Evolutionary conservation across 2,888 invertebrate species (phyloP).

Genomic region (Dyspetes luteomarginatus): DNA sequence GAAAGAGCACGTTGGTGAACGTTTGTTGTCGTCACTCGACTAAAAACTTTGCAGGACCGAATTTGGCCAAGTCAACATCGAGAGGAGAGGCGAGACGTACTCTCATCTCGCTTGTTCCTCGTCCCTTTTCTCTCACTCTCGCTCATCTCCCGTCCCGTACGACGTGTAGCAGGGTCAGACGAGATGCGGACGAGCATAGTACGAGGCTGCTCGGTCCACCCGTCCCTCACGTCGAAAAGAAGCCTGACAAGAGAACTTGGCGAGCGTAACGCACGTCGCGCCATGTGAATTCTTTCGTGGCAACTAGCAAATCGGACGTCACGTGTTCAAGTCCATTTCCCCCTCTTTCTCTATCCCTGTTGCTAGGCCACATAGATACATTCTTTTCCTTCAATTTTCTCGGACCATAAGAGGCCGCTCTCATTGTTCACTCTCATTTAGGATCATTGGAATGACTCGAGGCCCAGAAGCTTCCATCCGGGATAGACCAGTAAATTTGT

Average conservation of each 20-base stretch:
- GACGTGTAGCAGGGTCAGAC: no score
- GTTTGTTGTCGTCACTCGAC: constrained; percentile 52
- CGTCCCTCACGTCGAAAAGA: constrained; percentile 27
- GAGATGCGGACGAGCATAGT: constrained; percentile 55
- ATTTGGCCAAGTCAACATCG: constrained; percentile 57
- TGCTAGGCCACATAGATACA: neutral
- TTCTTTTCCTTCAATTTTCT: neutral
- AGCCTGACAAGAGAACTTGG: constrained; percentile 53
- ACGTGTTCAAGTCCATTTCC: constrained; percentile 39
- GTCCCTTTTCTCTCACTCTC: constrained; percentile 39
- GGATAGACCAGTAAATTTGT: neutral
- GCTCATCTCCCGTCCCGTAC: constrained; percentile 44
- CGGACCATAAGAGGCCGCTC: neutral
- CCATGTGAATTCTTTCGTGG: constrained; percentile 37
- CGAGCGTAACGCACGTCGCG: neutral
- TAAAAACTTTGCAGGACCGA: constrained; percentile 49
- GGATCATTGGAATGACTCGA: no score
- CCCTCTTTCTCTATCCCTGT: neutral
- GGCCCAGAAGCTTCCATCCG: constrained; percentile 21
- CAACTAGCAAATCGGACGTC: constrained; percentile 15
- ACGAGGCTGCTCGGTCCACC: constrained; percentile 54
- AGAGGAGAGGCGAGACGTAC: constrained; percentile 4
- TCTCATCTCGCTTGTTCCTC: constrained; percentile 37
- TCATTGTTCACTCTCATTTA: neutral
- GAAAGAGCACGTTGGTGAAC: constrained; percentile 11